Evolutionary conservation across 2,797 vertebrate genomes (phyloP), one percentile per base, ranked within the genome.

Genomic region (Siniperca scherzeri): DNA sequence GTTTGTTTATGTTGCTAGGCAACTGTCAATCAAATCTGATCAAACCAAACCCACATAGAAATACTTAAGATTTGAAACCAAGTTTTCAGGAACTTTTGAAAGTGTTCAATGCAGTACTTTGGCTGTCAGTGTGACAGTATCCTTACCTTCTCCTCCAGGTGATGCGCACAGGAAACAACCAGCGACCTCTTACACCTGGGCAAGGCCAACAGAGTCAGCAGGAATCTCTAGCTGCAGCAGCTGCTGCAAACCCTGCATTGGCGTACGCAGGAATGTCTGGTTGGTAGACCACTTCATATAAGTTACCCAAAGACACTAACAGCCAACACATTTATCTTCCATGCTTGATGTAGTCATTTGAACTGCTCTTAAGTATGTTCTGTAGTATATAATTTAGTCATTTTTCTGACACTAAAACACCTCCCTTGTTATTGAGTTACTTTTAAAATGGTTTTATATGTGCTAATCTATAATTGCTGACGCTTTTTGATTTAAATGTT

Each of bases 131-230:
- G 4, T 72, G 30, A 67, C 10, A 0, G 3, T 48, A 48, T 61
- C 1, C 2, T 33, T 60, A 40, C 38, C 25, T 9, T 61, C 33
- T 61, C 6, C 86, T 91, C 10, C 92, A 99, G 98, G 98, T 99
- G 93, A 97, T 99, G 93, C 97, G 98, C 73, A 95, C 97, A 88
- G 98, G 98, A 92, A 93, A 84, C 90, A 97, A 95, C 94, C 98
- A 99, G 94, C 97, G 98, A 81, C 98, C 98, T 7, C 97, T 99
- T 48, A 99, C 98, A 77, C 98, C 98, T 12, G 98, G 90, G 21
- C 98, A 99, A 94, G 95, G 98, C 48, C 98, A 98, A 81, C 98
- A 98, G 87, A 97, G 97, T 90, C 98, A 99, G 85, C 98, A 99
- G 92, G 98, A 99, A 86, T 98, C 97, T 60, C 94, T 99, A 77